Conservation (phyloP, 1,140 invertebrate species). For the Calycopis cecrops region DNA sequence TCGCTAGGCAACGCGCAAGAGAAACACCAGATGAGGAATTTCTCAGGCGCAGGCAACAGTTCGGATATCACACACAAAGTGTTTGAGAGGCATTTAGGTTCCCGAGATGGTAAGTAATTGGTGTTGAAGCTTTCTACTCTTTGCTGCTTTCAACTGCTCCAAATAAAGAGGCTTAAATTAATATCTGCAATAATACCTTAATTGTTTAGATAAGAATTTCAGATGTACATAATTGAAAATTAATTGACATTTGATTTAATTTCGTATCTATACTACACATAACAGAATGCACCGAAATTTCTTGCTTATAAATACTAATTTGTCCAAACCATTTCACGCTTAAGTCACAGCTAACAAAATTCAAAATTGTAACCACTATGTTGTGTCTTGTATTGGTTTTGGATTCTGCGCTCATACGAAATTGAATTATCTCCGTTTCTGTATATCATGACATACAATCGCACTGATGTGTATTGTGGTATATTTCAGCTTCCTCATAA, state of each 20-base stretch:
- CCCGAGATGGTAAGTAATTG: conserved; percentile 55
- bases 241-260: conserved; percentile 7
- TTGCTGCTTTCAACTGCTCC: conserved; percentile 38
- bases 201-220: background rate
- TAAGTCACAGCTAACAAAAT: conserved; percentile 72
- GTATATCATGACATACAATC: conserved; percentile 25
- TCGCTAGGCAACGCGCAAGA: conserved; percentile 39
- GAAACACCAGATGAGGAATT: conserved; percentile 42
- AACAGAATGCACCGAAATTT: conserved; percentile 11
- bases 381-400: conserved; percentile 76
- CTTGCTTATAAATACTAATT: conserved; percentile 42
- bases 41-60: conserved; percentile 37
- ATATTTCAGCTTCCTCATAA: conserved; percentile 73
- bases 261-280: conserved; percentile 8
- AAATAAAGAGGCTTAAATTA: background rate
- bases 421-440: conserved; percentile 22
- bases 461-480: conserved; percentile 62
- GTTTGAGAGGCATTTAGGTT: conserved; percentile 57
- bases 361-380: conserved; percentile 67
- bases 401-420: conserved; percentile 44
- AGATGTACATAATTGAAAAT: background rate
- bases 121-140: conserved; percentile 36
- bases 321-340: conserved; percentile 67
- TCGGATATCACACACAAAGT: conserved; percentile 48
- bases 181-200: background rate